Evolutionary conservation across 2,797 vertebrate genomes (phyloP).

Genomic region (Tokudaia tokunoshimensis): DNA sequence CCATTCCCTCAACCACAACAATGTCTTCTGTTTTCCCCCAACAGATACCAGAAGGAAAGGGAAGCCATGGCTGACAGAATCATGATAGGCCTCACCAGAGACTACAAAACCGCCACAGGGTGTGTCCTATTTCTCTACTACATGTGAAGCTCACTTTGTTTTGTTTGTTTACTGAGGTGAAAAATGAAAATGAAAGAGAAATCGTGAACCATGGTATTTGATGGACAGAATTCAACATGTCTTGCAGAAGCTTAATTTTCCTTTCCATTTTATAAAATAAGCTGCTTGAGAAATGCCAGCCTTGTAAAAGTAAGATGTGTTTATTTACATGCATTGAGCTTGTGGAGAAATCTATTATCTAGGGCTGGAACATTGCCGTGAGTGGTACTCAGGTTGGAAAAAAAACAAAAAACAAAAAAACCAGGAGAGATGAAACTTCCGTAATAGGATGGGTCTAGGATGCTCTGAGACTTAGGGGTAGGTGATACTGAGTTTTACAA

Average conservation of each 20-base stretch:
- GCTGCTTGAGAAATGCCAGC: constrained; percentile 6
- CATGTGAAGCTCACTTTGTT: background rate
- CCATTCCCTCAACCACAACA: background rate
- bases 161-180: constrained; percentile 16
- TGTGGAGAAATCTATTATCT: background rate
- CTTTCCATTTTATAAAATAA: constrained; percentile 33
- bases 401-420: background rate
- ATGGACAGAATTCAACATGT: constrained; percentile 16
- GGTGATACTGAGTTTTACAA: background rate
- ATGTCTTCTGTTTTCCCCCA: background rate
- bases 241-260: background rate
- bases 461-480: background rate
- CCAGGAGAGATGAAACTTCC: too few species aligned
- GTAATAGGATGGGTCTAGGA: background rate
- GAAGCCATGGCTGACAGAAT: background rate
- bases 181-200: constrained; percentile 51
- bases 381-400: background rate
- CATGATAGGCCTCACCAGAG: background rate
- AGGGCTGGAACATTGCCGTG: background rate
- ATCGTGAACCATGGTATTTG: background rate
- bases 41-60: background rate
- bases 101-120: background rate
- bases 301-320: background rate
- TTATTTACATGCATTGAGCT: constrained; percentile 1
- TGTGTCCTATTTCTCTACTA: background rate